Conservation (phyloP, 2,888 invertebrate genomes). For the Andrena dorsata region DNA sequence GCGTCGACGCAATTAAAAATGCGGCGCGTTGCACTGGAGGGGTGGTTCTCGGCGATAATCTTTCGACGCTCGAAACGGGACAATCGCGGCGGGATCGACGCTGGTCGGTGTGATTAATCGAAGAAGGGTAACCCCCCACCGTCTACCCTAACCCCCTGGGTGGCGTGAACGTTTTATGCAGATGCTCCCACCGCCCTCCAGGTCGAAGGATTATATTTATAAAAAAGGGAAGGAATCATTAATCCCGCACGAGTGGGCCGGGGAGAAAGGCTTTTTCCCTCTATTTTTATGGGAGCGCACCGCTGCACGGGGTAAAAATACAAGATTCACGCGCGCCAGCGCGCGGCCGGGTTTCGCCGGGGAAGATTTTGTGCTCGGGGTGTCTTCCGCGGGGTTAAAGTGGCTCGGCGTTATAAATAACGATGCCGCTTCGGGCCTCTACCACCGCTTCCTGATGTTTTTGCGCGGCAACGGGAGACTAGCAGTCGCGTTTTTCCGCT, state of each 20-base stretch:
- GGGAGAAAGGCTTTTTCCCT: slow-evolving; percentile 52
- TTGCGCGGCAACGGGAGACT: not conserved
- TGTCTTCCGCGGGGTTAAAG: slow-evolving; percentile 19
- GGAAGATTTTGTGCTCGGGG: slow-evolving; percentile 37
- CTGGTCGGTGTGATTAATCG: slow-evolving; percentile 58
- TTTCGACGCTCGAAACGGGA: slow-evolving; percentile 20
- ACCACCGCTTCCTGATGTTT: slow-evolving; percentile 13
- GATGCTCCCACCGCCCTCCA: slow-evolving; percentile 14
- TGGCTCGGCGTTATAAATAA: slow-evolving; percentile 33
- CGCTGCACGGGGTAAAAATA: slow-evolving; percentile 64
- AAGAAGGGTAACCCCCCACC: slow-evolving; percentile 20
- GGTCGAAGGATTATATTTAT: slow-evolving; percentile 60
- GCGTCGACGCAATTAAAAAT: slow-evolving; percentile 34
- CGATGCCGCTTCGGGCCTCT: not conserved
- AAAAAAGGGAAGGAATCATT: slow-evolving; percentile 62
- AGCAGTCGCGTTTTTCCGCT: slow-evolving; percentile 2
- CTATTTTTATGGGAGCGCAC: slow-evolving; percentile 62
- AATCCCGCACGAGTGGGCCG: slow-evolving; percentile 66
- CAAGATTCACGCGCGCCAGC: slow-evolving; percentile 56
- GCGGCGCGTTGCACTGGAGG: not conserved
- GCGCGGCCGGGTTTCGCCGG: not conserved
- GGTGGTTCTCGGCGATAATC: not conserved
- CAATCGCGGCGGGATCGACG: slow-evolving; percentile 14
- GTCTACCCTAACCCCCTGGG: not conserved
- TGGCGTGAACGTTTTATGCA: slow-evolving; percentile 53